Base-by-base conservation (phyloP, 2,888 invertebrate species). In the Stramonita haemastoma region DNA sequence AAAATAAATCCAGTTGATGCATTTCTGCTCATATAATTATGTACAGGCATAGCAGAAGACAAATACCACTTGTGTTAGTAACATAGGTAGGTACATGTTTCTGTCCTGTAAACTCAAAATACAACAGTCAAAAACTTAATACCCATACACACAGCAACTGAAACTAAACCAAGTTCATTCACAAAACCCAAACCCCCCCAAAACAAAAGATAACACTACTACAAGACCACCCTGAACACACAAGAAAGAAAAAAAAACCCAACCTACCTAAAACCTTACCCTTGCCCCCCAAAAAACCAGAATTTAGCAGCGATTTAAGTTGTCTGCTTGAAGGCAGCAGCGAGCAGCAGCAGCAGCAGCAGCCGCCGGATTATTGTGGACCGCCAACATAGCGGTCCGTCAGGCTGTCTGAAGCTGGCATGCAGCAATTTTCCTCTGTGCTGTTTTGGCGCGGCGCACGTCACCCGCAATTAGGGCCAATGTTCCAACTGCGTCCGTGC, bases 381-480 rank as follows among this genome's bases (percentile, higher is more conserved):
- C 87, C 87, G 77, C 87, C 87, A 77, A 70, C 73, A 77, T 87
- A n/a, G 87, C 34, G 36, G 29, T 56, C 87, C 46, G 73, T 77
- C 70, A 46, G 34, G n/a, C 5, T 22, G 34, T 19, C 87, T 22
- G 77, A 5, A 22, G 17, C 26, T 56, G 87, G 77, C 56, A 87
- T 87, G n/a, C 77, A 34, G 73, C 87, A 87, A 87, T 87, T 87
- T 87, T 87, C 77, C n/a, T 46, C 77, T 87, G 77, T 87, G 73
- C 66, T 87, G 56, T 87, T 87, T 87, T 87, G 87, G 87, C 87
- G 87, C 77, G 46, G 73, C 87, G 66, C 15, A 29, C 34, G 87
- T 87, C 87, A 56, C 6, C 19, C 66, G 22, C 57, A 88, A 84
- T 81, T 81, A 83, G 60, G 11, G 57, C 32, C 56, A 57, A 88